phyloP scores from a whole-genome alignment of 2,888 invertebrate species.

The Peribatodes rhomboidaria region DNA sequence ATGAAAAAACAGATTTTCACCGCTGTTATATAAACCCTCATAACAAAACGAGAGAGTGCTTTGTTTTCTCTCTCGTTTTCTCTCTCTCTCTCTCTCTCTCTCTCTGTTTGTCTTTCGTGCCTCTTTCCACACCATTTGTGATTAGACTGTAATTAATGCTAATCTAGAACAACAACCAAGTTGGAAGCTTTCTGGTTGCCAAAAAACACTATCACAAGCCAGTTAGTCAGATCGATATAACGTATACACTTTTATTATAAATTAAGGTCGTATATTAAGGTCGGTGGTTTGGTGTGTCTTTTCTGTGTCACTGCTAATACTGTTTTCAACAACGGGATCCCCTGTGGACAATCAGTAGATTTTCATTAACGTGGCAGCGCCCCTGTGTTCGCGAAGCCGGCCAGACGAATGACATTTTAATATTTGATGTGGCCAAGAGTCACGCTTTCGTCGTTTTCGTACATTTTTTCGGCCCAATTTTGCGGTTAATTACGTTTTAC shows the following conservation, averaged over 20 bases:
- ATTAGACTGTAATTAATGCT: too few relatives aligned
- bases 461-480: conserved; percentile 49
- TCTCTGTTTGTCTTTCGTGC: too few relatives aligned
- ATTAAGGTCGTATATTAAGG: too few relatives aligned
- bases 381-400: conserved; percentile 21
- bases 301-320: neutral
- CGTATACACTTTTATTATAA: neutral
- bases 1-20: too few relatives aligned
- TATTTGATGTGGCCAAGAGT: conserved; percentile 36
- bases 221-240: neutral
- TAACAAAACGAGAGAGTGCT: too few relatives aligned
- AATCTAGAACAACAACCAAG: too few relatives aligned
- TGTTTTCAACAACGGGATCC: neutral
- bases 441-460: conserved; percentile 36
- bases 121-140: too few relatives aligned
- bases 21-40: too few relatives aligned
- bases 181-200: neutral
- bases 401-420: conserved; percentile 36
- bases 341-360: conserved; percentile 9
- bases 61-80: too few relatives aligned
- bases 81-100: too few relatives aligned
- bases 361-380: conserved; percentile 15
- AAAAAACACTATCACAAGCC: neutral
- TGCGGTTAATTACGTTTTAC: neutral
- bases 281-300: neutral